A percentile compares a stretch with the other conserved stretches of the same genome.
Evolutionary conservation across 2,113 vertebrate species (phyloP).

Genomic region (Condylura cristata): DNA sequence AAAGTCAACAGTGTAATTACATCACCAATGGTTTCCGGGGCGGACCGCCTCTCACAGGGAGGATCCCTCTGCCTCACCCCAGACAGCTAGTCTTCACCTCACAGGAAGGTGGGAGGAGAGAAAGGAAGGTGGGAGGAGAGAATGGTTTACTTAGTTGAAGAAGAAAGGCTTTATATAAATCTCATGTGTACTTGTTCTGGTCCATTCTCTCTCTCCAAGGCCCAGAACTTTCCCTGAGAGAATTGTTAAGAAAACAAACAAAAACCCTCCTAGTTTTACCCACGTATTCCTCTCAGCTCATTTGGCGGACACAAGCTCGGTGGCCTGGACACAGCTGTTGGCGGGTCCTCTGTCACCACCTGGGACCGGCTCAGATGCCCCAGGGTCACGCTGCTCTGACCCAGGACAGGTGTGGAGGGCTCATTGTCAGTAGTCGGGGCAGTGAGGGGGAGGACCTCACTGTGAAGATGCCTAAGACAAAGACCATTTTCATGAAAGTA

Average conservation of each 20-base stretch:
- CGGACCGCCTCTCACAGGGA: neutral
- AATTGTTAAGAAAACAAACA: neutral
- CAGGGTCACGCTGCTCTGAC: neutral
- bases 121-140: neutral
- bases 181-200: neutral
- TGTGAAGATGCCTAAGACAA: neutral
- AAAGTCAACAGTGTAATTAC: fast-evolving
- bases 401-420: neutral
- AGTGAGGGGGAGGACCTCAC: neutral
- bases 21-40: neutral
- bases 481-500: neutral
- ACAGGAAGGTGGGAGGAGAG: neutral
- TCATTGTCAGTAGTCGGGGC: neutral
- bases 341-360: neutral
- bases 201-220: neutral
- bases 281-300: neutral
- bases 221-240: neutral
- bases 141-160: neutral
- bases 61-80: neutral
- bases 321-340: neutral
- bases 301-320: neutral
- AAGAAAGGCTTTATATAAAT: neutral
- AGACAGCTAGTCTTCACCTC: neutral
- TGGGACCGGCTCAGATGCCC: neutral
- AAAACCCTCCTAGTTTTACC: no score